Conservation (phyloP, 2,797 vertebrate species). For the Galagoides demidoff region DNA sequence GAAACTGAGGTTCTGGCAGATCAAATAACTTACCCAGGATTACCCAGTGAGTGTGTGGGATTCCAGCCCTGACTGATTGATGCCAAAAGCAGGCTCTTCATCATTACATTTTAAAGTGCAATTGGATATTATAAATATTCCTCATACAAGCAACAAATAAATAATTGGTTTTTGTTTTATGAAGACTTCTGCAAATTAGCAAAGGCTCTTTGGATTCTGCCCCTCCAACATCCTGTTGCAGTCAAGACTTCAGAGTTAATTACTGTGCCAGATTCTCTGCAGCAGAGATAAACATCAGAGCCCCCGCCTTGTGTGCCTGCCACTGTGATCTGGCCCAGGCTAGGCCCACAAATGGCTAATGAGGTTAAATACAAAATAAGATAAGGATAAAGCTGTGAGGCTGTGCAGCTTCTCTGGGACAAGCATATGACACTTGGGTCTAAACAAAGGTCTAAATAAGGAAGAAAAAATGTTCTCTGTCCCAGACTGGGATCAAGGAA, state of each 20-base stretch:
- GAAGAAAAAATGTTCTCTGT: conserved; percentile 40
- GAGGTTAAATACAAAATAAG: conserved; percentile 79
- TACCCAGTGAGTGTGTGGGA: background rate
- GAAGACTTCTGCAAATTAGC: conserved; percentile 51
- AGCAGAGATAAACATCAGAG: conserved; percentile 72
- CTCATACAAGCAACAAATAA: background rate
- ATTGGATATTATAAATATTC: conserved; percentile 8
- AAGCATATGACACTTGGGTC: conserved; percentile 59
- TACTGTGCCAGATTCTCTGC: conserved; percentile 63
- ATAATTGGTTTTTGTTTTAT: conserved; percentile 60
- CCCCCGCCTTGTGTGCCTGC: conserved; percentile 50
- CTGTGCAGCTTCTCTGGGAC: conserved; percentile 70
- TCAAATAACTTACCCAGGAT: background rate
- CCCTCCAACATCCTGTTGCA: conserved; percentile 54
- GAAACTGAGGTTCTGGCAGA: conserved; percentile 3
- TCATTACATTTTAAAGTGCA: background rate
- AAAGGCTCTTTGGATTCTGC: conserved; percentile 28
- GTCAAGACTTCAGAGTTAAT: conserved; percentile 69
- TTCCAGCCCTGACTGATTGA: background rate
- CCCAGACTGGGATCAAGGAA: conserved; percentile 20
- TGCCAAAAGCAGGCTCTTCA: background rate
- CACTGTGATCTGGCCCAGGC: conserved; percentile 67
- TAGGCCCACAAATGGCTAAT: conserved; percentile 64
- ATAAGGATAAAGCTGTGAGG: conserved; percentile 67
- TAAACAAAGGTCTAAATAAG: conserved; percentile 73